Conservation (phyloP, 2,797 vertebrate genomes). For the Spinus olivaceus region DNA sequence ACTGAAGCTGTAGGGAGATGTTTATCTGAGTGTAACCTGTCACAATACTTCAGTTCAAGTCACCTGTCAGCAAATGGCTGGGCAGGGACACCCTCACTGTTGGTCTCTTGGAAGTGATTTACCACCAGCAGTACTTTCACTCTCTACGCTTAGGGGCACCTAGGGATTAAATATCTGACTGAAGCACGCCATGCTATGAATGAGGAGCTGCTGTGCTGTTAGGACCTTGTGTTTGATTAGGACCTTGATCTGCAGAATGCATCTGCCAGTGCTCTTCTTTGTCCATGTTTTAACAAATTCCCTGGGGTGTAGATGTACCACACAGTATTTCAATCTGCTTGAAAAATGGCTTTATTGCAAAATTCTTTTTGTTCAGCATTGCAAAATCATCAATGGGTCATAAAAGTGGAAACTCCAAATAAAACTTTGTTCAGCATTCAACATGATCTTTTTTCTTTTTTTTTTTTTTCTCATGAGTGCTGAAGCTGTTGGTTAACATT, state of each 20-base stretch:
- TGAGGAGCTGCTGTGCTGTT: not conserved
- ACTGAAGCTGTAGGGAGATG: not conserved
- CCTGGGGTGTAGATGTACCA: not conserved
- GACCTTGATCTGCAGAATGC: not conserved
- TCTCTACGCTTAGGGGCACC: not conserved
- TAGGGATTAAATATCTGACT: not conserved
- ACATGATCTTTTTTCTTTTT: not conserved
- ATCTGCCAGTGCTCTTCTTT: not conserved
- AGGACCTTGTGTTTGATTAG: not conserved
- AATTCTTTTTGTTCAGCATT: slow-evolving; percentile 11
- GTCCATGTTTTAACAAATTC: not conserved
- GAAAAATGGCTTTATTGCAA: not conserved
- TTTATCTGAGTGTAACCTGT: not conserved
- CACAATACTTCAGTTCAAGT: not conserved
- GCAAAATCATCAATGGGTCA: not conserved
- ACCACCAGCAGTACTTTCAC: not conserved
- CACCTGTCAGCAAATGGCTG: not conserved
- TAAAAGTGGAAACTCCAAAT: not conserved
- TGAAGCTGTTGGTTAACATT: not conserved
- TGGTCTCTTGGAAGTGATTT: not conserved
- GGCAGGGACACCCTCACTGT: not conserved
- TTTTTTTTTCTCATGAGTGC: not conserved
- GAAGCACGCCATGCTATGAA: not conserved
- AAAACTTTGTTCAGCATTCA: not conserved
- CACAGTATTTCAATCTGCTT: not conserved